Evolutionary conservation across 2,888 invertebrate species (phyloP), one percentile per base, ranked within the genome.

Genomic region (Brachypalpus laphriformis): DNA sequence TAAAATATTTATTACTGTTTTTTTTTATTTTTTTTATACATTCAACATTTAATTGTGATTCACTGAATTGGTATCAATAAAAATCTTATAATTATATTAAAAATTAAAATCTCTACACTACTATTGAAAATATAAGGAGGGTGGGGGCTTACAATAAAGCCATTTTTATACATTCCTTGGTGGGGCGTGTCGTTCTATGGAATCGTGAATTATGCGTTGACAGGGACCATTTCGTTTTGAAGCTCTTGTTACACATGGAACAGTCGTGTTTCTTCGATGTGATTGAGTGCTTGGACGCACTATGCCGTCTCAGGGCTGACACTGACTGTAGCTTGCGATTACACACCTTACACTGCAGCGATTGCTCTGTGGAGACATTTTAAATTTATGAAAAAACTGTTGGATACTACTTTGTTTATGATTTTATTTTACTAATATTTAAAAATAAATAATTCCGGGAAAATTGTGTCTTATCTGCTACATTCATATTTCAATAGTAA

Each of bases 211-310:
- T 92, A 83, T 92, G 92, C 8, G 92, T 92, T 71, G 92, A 91
- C 11, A 92, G 78, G 2, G 92, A 92, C 92, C 92, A 92, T 82
- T 92, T 92, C 3, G 92, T 92, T 87, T 92, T 92, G 86, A 92
- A 92, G 77, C 89, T 89, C 81, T 91, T 92, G 78, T 89, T 90
- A 87, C 92, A 92, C 25, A 90, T 88, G 28, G 88, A 88, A 78
- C 92, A 92, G 54, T 90, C 89, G 65, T 91, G 88, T 85, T 91
- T 89, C 77, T 89, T 90, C 77, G 89, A 89, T 72, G 89, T 89
- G 9, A 90, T 89, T 25, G 90, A 90, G 81, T 92, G 92, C 59
- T 91, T 89, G 14, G 91, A 91, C n/a, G 91, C 91, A 16, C 89
- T 90, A 78, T 92, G 92, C 0, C 92, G 89, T 40, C 91, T 86